Evolutionary conservation across 2,113 vertebrate species (phyloP).

Genomic region (Heterochromis multidens): DNA sequence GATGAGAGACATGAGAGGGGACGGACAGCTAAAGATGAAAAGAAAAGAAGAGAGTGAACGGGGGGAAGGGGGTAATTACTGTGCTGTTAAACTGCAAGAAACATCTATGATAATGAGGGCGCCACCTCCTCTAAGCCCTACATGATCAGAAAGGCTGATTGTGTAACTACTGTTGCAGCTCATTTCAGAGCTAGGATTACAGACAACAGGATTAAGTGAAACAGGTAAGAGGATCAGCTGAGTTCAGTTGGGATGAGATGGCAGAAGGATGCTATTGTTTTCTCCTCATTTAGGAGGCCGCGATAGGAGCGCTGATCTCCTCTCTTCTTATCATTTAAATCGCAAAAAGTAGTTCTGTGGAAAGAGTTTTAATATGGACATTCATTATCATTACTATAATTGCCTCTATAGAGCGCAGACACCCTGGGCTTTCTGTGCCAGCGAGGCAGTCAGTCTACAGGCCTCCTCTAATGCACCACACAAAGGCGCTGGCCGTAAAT

Average conservation of each 20-base stretch:
- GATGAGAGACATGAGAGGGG: neutral
- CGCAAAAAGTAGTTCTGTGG: conserved; percentile 17
- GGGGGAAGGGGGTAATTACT: conserved; percentile 15
- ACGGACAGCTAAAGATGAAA: conserved; percentile 12
- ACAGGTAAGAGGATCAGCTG: conserved; percentile 69
- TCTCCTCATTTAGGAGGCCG: conserved; percentile 13
- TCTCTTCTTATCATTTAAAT: conserved; percentile 38
- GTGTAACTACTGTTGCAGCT: conserved; percentile 58
- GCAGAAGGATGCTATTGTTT: conserved; percentile 62
- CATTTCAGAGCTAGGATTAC: conserved; percentile 56
- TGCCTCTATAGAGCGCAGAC: conserved; percentile 54
- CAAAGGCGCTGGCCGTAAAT: conserved; percentile 68
- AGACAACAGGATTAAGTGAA: conserved; percentile 61
- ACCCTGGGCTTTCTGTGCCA: conserved; percentile 33
- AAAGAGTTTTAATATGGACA: conserved; percentile 51
- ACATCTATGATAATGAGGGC: neutral
- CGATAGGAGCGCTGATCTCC: conserved; percentile 23
- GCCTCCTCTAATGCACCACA: conserved; percentile 35
- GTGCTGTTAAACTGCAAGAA: neutral
- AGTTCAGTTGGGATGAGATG: conserved; percentile 45
- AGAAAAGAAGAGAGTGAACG: neutral
- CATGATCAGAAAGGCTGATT: conserved; percentile 49
- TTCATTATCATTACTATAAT: conserved; percentile 66
- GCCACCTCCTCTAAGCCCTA: conserved; percentile 31
- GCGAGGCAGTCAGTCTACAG: conserved; percentile 28